Conservation (phyloP, 2,113 vertebrate species). For the Turnix velox region DNA sequence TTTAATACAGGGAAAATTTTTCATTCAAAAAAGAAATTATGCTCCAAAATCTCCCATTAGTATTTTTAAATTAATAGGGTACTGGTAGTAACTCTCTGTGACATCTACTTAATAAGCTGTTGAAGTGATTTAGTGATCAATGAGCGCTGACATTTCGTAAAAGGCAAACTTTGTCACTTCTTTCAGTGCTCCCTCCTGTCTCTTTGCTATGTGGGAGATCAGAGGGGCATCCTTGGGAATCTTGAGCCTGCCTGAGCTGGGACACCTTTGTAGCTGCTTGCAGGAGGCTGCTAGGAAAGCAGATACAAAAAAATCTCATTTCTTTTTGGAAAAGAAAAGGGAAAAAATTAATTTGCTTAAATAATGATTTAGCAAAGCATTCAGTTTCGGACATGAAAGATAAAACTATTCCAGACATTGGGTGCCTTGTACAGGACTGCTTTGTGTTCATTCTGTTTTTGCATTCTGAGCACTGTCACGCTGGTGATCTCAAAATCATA, state of each 20-base stretch:
- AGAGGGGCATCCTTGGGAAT: background rate
- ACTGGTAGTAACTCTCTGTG: slow-evolving; percentile 55
- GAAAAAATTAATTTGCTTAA: background rate
- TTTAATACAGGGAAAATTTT: slow-evolving; percentile 18
- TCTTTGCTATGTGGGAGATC: background rate
- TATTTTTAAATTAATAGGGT: slow-evolving; percentile 53
- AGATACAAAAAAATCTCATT: background rate
- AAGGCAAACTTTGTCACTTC: slow-evolving; percentile 51
- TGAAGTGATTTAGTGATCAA: slow-evolving; percentile 68
- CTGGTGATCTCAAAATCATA: too few relatives aligned
- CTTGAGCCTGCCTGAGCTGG: background rate
- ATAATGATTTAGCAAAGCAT: background rate
- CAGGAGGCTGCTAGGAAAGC: background rate
- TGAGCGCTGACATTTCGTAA: slow-evolving; percentile 48
- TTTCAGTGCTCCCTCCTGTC: background rate
- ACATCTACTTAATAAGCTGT: slow-evolving; percentile 66
- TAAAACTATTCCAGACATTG: background rate
- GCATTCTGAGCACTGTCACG: background rate
- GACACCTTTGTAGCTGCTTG: background rate
- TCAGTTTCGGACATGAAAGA: background rate
- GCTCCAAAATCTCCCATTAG: background rate
- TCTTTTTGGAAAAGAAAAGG: background rate
- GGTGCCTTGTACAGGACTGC: background rate
- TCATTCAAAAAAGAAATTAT: slow-evolving; percentile 48
- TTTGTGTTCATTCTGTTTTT: background rate